Percentiles rank a stretch among this genome's conserved stretches.
Evolutionary conservation across 2,113 vertebrate genomes (phyloP).

Genomic region (Clarias macrocephalus): DNA sequence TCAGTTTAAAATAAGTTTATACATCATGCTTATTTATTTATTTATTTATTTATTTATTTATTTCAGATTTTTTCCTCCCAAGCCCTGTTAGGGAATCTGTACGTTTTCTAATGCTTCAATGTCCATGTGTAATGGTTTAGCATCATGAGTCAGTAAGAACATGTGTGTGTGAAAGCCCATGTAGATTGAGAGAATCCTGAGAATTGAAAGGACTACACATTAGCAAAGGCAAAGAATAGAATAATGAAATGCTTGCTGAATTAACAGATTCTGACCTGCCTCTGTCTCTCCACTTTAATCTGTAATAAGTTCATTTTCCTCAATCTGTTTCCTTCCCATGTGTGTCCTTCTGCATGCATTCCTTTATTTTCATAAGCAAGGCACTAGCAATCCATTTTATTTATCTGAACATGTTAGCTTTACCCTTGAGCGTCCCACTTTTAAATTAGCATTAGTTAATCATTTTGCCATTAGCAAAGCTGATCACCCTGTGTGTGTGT

Average conservation of each 20-base stretch:
- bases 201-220: background rate
- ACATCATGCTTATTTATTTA: too few relatives aligned
- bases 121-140: background rate
- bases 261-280: conserved; percentile 66
- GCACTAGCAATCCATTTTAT: conserved; percentile 41
- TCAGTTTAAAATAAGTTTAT: too few relatives aligned
- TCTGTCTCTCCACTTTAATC: conserved; percentile 24
- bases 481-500: conserved; percentile 47
- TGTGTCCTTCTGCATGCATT: background rate
- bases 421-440: conserved; percentile 58
- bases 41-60: too few relatives aligned
- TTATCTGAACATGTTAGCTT: conserved; percentile 40
- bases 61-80: too few relatives aligned
- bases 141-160: background rate
- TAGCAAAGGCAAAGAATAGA: conserved; percentile 44
- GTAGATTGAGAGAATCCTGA: background rate
- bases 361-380: conserved; percentile 36
- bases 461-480: conserved; percentile 66
- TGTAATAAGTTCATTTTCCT: background rate
- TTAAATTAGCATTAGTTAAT: conserved; percentile 65
- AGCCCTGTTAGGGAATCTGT: too few relatives aligned
- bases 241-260: conserved; percentile 73
- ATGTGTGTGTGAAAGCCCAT: background rate
- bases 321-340: conserved; percentile 10
- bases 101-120: background rate